Evolutionary conservation across 2,888 invertebrate species (phyloP), one percentile per base, ranked within the genome.

Genomic region (Orthonevra nobilis): DNA sequence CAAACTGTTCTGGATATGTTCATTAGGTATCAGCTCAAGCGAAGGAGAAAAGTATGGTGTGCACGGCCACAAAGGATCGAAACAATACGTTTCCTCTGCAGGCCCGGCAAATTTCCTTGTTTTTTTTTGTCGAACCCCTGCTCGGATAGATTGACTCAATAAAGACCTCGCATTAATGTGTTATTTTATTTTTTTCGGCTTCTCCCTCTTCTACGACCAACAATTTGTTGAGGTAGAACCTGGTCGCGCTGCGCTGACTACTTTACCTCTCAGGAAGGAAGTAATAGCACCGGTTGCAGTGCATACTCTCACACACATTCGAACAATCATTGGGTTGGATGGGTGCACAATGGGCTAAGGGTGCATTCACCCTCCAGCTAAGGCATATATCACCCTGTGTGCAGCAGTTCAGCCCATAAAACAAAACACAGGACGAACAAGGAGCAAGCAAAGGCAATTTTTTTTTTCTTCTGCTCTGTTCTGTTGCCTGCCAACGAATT

Each of bases 151-250:
- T 64, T 79, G 79, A 64, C 72, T 73, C 66, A 68, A 73, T 72
- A 79, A 79, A 68, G 79, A 63, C 61, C 66, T 73, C 60, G 73
- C 66, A 79, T 79, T 73, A 61, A 73, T 44, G n/a, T n/a, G n/a
- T 60, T 64, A 23, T 23, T 54, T 40, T 46, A 10, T 61, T 64
- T 54, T 66, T 10, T 61, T 54, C 7, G 42, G 23, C 50, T 44
- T 56, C 15, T 46, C 10, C 34, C 50, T 20, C 48, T 48, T 38
- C 63, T 68, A 34, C 73, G 56, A 73, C 61, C 61, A 50, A 61
- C 56, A 68, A 79, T 79, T 79, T 79, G 79, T 79, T 79, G 79
- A 79, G 79, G 79, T 79, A 79, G 79, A 79, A 79, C 79, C 38
- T 73, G 77, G 77, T 77, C 77, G 68, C 74, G 74, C 56, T 69